Evolutionary conservation across 2,797 vertebrate species (phyloP), one percentile per base, ranked within the genome.

Genomic region (Gymnodraco acuticeps): DNA sequence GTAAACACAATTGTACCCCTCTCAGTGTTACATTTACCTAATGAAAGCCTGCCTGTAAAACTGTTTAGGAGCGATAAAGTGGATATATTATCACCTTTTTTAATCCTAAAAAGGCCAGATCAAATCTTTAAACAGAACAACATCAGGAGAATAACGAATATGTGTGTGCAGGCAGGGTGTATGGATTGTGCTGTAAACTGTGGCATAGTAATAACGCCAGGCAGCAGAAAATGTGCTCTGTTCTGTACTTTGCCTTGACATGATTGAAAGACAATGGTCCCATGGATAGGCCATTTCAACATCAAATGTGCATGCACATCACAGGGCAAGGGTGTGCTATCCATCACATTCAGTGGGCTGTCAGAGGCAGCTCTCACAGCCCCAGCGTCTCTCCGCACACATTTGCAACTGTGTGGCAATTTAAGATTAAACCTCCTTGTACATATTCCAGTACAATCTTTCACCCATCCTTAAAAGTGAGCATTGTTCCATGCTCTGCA

Each of bases 231-330:
- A 88, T 90, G 87, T 88, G 88, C 88, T 90, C 83, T 71, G 83
- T 91, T 91, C 89, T 92, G 90, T 93, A 90, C 91, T 92, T 93
- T 92, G 90, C 91, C 92, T 92, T 89, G 91, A 93, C 93, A 92
- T 94, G 93, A 94, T 92, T 93, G 93, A 94, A 93, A 94, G 92
- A 94, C 93, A 94, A 93, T 93, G 90, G 93, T 92, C 87, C 89
- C 87, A 85, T 91, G 87, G 93, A 94, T 93, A 88, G 92, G 88
- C 93, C 88, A 91, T 93, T 94, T 94, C 92, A 91, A 89, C 93
- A 93, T 94, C 93, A 94, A 92, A 93, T 94, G 92, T 93, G 93
- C 93, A 92, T 90, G 92, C 93, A 93, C 93, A 93, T 94, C 92
- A 92, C 92, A 92, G 92, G 91, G 91, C 89, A 90, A 91, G 90